Conservation (phyloP, 2,113 vertebrate species). For the Tetrax tetrax region DNA sequence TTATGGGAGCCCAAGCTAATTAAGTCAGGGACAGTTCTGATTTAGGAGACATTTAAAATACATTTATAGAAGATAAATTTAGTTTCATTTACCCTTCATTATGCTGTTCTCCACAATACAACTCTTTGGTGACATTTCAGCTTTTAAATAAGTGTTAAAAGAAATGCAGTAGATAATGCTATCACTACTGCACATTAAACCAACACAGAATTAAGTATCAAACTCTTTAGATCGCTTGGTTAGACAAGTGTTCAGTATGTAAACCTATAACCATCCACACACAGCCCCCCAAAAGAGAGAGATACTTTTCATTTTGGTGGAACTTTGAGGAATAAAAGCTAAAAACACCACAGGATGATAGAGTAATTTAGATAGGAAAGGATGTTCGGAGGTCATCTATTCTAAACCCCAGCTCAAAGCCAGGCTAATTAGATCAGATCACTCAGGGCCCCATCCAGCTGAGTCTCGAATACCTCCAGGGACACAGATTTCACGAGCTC, state of each 20-base stretch:
- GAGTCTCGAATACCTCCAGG: background rate
- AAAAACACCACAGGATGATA: background rate
- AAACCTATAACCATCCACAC: background rate
- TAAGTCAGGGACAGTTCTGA: background rate
- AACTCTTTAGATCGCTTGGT: background rate
- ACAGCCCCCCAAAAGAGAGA: background rate
- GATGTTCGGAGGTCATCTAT: background rate
- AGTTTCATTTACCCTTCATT: background rate
- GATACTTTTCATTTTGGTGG: background rate
- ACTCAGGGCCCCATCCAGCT: background rate
- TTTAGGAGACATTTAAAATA: background rate
- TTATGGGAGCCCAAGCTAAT: slow-evolving; percentile 7
- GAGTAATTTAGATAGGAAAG: background rate
- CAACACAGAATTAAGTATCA: background rate
- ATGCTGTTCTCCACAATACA: background rate
- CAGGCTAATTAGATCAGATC: background rate
- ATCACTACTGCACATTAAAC: background rate
- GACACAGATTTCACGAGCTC: background rate
- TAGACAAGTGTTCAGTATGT: background rate
- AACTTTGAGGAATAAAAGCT: background rate
- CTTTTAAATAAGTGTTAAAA: background rate
- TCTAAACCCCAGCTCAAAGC: background rate
- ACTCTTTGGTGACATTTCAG: background rate
- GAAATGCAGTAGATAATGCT: background rate
- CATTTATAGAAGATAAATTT: background rate